Percentiles rank a stretch among this genome's conserved stretches.
phyloP scores from a whole-genome alignment of 2,888 invertebrate genomes.

The Amphipoea oculea region DNA sequence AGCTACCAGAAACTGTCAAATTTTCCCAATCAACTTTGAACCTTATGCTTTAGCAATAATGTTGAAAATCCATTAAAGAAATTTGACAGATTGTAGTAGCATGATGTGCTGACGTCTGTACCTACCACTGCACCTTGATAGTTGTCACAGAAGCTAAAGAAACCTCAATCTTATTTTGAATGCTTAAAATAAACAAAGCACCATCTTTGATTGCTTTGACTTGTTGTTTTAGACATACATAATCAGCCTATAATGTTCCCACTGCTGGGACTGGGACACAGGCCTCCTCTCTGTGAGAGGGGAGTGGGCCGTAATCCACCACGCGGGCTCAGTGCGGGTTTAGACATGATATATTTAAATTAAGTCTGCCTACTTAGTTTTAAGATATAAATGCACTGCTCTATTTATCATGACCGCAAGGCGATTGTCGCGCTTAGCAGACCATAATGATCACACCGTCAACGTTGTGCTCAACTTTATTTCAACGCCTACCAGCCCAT shows the following conservation, averaged over 20 bases:
- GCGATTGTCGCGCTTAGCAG: slow-evolving; percentile 79
- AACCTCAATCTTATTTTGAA: neutral
- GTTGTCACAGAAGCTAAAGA: neutral
- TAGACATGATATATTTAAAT: neutral
- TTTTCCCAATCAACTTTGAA: no score
- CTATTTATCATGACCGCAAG: slow-evolving; percentile 74
- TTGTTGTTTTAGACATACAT: neutral
- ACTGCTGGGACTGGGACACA: no score
- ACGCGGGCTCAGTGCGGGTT: no score
- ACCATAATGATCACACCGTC: slow-evolving; percentile 77
- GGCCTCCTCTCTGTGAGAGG: no score
- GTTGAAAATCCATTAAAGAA: no score
- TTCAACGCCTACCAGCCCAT: slow-evolving; percentile 68
- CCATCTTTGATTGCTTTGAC: neutral
- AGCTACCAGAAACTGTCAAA: no score
- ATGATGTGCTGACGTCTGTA: no score
- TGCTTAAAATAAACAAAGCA: neutral
- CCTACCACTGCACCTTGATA: neutral
- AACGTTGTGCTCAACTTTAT: slow-evolving; percentile 67
- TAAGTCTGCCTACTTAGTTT: slow-evolving; percentile 22
- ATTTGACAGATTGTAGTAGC: no score
- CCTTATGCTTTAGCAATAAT: no score
- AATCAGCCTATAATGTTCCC: no score
- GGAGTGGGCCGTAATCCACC: no score
- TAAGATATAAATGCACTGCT: slow-evolving; percentile 37